Base-by-base conservation (phyloP, 2,888 invertebrate species). In the Aphodius sticticus region DNA sequence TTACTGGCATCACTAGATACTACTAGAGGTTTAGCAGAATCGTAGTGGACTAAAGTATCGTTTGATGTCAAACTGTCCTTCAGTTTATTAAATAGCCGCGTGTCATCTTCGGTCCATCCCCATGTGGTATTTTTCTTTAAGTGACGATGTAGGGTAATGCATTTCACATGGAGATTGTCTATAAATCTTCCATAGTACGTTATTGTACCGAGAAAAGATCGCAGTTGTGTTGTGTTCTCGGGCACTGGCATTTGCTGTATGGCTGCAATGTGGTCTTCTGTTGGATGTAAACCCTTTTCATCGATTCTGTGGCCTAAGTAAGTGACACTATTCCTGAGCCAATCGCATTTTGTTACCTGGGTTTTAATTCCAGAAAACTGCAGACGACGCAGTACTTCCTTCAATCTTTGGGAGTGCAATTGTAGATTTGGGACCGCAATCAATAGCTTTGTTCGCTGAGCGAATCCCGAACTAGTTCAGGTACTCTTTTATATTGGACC, bases 161-260 rank as follows among this genome's bases (percentile, higher is more conserved):
- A 83, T 16, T 72, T 80, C 12, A 80, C 79, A 76, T 81, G 81
- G 71, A 81, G 36, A 69, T 82, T 80, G 36, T 79, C 69, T 2
- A 26, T 3, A 26, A 26, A 26, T 26, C 26, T 26, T 26, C 26
- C 26, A 26, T n/a, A n/a, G n/a, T 81, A 82, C 4, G 79, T 80
- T 14, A 83, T 77, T 2, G 80, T 77, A n/a, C 82, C 81, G 15
- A 82, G 76, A 74, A 74, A 74, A 6, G 36, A 16, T 7, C 36
- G 74, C 12, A 74, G 26, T 74, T 74, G 70, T 70, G 12, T 70
- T 70, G 70, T 12, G 16, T 70, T 70, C 16, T 70, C 6, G 16
- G 70, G 70, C 26, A 70, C 9, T 70, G 70, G 70, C 70, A 70
- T 70, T 5, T 70, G 6, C 9, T 6, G n/a, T 70, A 5, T 70